Evolutionary conservation across 2,113 vertebrate species (phyloP).

Genomic region (Lepus americanus): DNA sequence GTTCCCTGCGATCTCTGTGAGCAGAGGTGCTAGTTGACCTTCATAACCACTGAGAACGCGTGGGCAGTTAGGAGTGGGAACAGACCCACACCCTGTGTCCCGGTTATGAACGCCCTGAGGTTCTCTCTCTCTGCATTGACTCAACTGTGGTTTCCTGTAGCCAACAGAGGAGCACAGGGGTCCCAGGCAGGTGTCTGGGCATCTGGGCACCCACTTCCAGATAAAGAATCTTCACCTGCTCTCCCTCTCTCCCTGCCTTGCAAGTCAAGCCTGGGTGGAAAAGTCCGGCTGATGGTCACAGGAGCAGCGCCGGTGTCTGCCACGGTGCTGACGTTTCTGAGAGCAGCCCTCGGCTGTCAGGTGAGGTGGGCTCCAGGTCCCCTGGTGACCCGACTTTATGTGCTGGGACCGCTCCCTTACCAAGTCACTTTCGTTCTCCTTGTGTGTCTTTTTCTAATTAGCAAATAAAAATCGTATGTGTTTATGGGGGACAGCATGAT

Average conservation of each 20-base stretch:
- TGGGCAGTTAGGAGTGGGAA: fast-evolving
- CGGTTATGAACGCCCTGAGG: fast-evolving
- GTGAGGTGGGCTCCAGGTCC: conserved; percentile 83
- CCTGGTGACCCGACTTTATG: fast-evolving
- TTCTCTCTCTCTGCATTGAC: fast-evolving
- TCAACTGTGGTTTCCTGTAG: too few relatives aligned
- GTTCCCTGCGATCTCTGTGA: background rate
- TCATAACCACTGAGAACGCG: fast-evolving
- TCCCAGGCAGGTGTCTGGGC: background rate
- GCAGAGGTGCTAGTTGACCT: background rate
- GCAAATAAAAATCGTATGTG: background rate
- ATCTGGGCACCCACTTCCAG: background rate
- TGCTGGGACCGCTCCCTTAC: background rate
- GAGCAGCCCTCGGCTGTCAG: conserved; percentile 97
- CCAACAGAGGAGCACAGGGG: background rate
- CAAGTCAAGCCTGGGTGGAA: conserved; percentile 95
- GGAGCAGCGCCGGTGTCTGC: conserved; percentile 97
- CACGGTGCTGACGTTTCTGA: conserved; percentile 94
- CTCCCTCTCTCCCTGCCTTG: conserved; percentile 30
- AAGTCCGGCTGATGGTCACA: conserved; percentile 94
- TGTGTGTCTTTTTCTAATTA: background rate
- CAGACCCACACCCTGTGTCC: too few relatives aligned
- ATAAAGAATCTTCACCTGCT: background rate
- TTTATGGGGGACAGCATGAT: background rate
- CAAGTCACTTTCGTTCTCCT: background rate